Evolutionary conservation across 2,113 vertebrate genomes (phyloP).

Genomic region (Struthidea cinerea): DNA sequence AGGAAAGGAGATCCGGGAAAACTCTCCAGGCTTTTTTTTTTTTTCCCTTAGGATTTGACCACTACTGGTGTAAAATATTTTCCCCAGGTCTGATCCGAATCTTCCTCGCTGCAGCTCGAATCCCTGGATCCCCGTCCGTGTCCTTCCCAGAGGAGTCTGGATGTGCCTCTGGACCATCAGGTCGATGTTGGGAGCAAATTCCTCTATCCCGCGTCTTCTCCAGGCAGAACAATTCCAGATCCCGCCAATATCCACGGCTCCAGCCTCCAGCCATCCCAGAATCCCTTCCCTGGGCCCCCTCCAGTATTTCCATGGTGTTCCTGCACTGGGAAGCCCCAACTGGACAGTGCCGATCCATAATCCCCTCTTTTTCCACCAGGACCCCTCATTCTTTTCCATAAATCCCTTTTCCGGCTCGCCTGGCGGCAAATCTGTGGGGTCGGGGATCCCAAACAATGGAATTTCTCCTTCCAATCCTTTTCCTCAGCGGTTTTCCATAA

Average conservation of each 20-base stretch:
- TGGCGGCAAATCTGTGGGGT: too few relatives aligned
- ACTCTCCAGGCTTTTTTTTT: neutral
- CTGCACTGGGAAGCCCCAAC: neutral
- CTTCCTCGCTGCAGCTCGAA: neutral
- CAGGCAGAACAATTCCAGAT: neutral
- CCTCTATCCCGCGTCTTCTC: neutral
- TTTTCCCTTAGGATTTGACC: neutral
- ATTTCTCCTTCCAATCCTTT: neutral
- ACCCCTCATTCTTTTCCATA: rapidly evolving
- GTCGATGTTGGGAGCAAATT: neutral
- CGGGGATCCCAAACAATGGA: neutral
- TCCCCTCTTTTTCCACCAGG: neutral
- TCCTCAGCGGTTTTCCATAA: neutral
- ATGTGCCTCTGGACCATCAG: neutral
- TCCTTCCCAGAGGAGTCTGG: neutral
- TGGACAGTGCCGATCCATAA: neutral
- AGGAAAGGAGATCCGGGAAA: neutral
- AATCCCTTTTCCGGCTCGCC: neutral
- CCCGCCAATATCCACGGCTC: neutral
- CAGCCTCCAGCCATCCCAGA: neutral
- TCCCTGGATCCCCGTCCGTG: neutral
- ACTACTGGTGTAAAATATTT: neutral
- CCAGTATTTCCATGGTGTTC: neutral
- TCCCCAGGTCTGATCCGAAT: neutral
- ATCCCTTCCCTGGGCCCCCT: neutral